Conservation (phyloP, 1,140 invertebrate species). For the Battus philenor region DNA sequence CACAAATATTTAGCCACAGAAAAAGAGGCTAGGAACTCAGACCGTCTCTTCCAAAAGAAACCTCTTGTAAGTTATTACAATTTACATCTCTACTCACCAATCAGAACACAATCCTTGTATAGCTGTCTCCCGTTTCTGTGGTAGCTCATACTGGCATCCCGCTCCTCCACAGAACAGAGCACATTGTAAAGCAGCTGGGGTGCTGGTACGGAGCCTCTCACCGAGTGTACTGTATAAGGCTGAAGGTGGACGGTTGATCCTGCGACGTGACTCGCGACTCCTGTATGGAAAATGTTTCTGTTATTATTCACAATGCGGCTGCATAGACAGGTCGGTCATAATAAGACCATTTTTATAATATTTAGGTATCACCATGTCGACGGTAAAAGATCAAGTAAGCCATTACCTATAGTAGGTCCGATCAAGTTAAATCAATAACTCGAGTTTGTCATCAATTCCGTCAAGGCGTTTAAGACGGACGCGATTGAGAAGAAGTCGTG, state of each 20-base stretch:
- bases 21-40: too few species aligned
- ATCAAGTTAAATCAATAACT: too few species aligned
- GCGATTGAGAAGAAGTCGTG: too few species aligned
- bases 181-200: slow-evolving; percentile 83
- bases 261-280: slow-evolving; percentile 45
- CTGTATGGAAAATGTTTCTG: slow-evolving; percentile 20
- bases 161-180: slow-evolving; percentile 89
- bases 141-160: slow-evolving; percentile 88
- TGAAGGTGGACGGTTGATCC: slow-evolving; percentile 49
- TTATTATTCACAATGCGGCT: not conserved
- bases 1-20: too few species aligned
- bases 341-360: too few species aligned
- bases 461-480: too few species aligned
- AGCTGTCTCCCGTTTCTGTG: slow-evolving; percentile 82
- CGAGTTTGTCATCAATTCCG: too few species aligned
- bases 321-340: not conserved
- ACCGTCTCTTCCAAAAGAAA: too few species aligned
- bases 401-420: too few species aligned
- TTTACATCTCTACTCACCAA: slow-evolving; percentile 84
- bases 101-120: slow-evolving; percentile 89
- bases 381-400: too few species aligned
- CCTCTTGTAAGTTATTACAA: too few species aligned
- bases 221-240: slow-evolving; percentile 58
- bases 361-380: too few species aligned
- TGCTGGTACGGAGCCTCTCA: slow-evolving; percentile 54